A percentile compares a stretch with the other conserved stretches of the same genome.
These are phyloP conservation scores for Aporophyla lueneburgensis DNA, from an alignment of 2,888 invertebrate genomes.

Conservation along the genomic window DNA sequence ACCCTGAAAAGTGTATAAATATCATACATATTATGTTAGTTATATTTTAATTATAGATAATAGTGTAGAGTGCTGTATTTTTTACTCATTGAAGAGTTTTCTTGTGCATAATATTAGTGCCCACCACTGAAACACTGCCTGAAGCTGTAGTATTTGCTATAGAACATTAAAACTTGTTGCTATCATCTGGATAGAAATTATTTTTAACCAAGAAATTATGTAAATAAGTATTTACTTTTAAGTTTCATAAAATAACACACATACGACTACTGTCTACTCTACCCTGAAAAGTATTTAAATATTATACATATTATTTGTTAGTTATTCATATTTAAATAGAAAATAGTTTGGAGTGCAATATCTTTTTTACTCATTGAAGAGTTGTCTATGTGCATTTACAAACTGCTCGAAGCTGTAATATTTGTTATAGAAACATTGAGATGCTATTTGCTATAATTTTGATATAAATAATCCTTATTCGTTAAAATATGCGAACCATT, in stretches of 20 bases:
- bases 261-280: constrained; percentile 50
- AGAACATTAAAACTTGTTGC: neutral
- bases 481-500: no score
- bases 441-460: no score
- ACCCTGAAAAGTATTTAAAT: constrained; percentile 55
- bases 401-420: constrained; percentile 23
- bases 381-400: constrained; percentile 23
- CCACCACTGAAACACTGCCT: constrained; percentile 20
- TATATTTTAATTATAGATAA: constrained; percentile 9
- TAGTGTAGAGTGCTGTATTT: constrained; percentile 28
- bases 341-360: constrained; percentile 25
- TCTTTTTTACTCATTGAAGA: neutral
- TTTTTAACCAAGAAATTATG: no score
- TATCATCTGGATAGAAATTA: no score
- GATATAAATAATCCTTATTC: no score
- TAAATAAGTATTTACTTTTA: neutral
- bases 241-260: constrained; percentile 37
- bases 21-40: constrained; percentile 51
- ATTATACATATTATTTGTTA: constrained; percentile 53
- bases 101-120: constrained; percentile 34
- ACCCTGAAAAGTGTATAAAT: constrained; percentile 54
- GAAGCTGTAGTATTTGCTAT: constrained; percentile 10
- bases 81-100: neutral
- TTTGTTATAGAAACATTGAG: constrained; percentile 6
- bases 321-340: constrained; percentile 18